Evolutionary conservation across 2,113 vertebrate species (phyloP), one percentile per base, ranked within the genome.

Genomic region (Notechis scutatus): DNA sequence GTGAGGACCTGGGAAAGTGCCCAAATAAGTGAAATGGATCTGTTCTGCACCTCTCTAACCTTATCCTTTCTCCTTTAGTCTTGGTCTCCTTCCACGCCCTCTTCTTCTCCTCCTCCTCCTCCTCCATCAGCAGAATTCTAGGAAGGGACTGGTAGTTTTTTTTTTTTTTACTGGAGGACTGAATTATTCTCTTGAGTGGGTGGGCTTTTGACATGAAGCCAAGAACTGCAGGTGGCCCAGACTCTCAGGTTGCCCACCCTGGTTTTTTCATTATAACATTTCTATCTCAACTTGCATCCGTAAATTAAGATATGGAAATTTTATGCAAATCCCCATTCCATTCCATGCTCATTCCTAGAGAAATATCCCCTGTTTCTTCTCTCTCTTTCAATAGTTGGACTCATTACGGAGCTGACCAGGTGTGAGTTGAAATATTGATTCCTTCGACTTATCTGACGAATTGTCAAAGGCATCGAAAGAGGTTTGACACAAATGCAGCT

Each of bases 401-500:
- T 54, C 87, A 47, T 42, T 54, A 21, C 14, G 34, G 39, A 42
- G 56, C 39, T 89, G 39, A 47, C 39, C 59, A 88, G 21, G 14
- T 74, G 34, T 69, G 15, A 21, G 55, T 9, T n/a, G 90, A 94
- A 95, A 93, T 95, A 90, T 9, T 90, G 91, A 56, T 91, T 89
- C 92, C 90, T 95, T 57, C 93, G 91, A 90, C 85, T 91, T 93
- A 95, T 61, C 54, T 92, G 56, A 29, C 24, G 24, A 86, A 90
- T 47, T 47, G 91, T 94, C 91, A 88, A 95, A 94, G 94, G 34
- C 95, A 94, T 92, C 90, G 95, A 96, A 89, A 92, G 92, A 95
- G 91, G 94, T 96, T 94, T 91, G 94, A 91, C 88, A 86, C 94
- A 92, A 88, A 93, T 92, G 34, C 92, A 50, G 81, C 94, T 94